phyloP scores from a whole-genome alignment of 2,113 vertebrate species.

The Tetrax tetrax region DNA sequence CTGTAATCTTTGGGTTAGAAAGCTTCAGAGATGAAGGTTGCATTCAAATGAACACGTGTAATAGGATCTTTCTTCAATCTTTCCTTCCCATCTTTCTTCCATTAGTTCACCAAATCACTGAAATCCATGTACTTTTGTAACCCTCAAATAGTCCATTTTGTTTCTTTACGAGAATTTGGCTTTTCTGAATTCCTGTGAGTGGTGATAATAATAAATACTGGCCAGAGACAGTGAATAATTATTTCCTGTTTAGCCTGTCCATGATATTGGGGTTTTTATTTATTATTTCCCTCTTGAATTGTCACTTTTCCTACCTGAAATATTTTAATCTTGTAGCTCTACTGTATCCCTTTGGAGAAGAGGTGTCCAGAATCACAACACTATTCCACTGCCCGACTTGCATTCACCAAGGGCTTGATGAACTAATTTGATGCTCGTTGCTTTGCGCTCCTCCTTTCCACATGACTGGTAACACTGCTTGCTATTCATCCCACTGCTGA shows the following conservation, averaged over 20 bases:
- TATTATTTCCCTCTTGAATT: background rate
- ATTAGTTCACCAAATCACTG: background rate
- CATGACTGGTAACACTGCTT: background rate
- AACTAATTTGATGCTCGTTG: fast-evolving
- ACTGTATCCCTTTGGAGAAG: background rate
- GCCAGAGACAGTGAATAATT: background rate
- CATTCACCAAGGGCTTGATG: background rate
- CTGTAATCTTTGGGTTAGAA: background rate
- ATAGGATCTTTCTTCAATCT: background rate
- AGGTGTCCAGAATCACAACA: background rate
- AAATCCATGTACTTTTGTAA: background rate
- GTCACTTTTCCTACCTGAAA: background rate
- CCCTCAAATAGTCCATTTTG: background rate
- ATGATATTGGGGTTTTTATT: background rate
- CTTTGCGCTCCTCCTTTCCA: background rate
- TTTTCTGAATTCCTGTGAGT: background rate
- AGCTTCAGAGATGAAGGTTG: background rate
- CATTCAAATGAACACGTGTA: background rate
- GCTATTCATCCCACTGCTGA: background rate
- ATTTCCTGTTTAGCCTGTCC: background rate
- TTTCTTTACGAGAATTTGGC: background rate
- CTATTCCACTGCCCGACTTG: background rate
- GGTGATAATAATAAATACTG: background rate
- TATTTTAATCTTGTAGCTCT: background rate
- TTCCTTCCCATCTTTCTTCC: background rate